phyloP scores from a whole-genome alignment of 2,113 vertebrate genomes.

The Haliaeetus leucogaster region DNA sequence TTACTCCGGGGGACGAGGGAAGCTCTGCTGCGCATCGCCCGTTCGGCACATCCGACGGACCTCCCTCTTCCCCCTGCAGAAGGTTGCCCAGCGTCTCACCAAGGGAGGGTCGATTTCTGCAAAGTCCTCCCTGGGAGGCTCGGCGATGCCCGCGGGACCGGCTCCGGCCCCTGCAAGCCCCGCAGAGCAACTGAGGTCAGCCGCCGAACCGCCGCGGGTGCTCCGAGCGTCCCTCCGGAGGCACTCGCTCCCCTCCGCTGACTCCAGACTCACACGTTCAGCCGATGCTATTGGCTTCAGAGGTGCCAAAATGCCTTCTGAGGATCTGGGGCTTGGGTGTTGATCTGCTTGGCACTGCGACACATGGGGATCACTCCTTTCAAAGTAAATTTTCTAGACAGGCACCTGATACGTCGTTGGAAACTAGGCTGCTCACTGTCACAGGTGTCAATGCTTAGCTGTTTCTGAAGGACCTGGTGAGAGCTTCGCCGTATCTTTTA shows the following conservation, averaged over 20 bases:
- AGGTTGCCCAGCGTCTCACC: neutral
- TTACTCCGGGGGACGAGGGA: neutral
- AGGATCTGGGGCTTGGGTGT: neutral
- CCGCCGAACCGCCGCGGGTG: too few relatives aligned
- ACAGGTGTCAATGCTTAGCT: neutral
- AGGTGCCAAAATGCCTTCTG: neutral
- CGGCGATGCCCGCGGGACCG: neutral
- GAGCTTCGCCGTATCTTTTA: neutral
- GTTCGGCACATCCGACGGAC: fast-evolving
- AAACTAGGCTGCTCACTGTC: neutral
- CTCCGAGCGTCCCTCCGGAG: neutral
- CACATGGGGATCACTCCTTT: neutral
- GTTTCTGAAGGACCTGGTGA: neutral
- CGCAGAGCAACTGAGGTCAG: neutral
- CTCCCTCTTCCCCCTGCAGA: neutral
- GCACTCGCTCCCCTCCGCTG: neutral
- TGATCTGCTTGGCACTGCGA: fast-evolving
- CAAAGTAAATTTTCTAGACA: neutral
- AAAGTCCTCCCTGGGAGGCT: neutral
- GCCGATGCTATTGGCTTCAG: neutral
- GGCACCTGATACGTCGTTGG: fast-evolving
- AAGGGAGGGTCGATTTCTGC: fast-evolving
- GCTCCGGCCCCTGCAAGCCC: neutral
- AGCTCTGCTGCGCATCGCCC: neutral
- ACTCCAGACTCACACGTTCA: neutral